Evolutionary conservation across 2,888 invertebrate genomes (phyloP).

Genomic region (Drosophila prostipennis): DNA sequence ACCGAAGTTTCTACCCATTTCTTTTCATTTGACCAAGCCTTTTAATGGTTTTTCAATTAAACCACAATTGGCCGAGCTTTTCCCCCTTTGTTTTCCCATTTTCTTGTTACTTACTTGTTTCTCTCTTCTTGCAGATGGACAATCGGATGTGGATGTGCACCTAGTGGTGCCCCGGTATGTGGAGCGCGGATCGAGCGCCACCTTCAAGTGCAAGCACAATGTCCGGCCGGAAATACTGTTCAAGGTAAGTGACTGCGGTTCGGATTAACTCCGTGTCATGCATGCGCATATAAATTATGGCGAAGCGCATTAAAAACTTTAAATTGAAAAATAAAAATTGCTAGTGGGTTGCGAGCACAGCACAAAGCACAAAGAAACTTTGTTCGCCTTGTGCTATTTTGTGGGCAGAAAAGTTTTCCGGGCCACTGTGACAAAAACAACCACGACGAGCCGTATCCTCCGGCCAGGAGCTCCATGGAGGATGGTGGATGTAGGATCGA

Average conservation of each 20-base stretch:
- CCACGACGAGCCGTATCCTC: slow-evolving; percentile 20
- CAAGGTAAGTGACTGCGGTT: slow-evolving; percentile 87
- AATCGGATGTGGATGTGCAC: slow-evolving; percentile 87
- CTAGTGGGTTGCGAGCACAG: not conserved
- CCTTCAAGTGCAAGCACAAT: slow-evolving; percentile 90
- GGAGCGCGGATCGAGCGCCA: slow-evolving; percentile 89
- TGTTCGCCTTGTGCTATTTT: slow-evolving; percentile 59
- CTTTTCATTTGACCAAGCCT: slow-evolving; percentile 24
- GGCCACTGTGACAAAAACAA: slow-evolving; percentile 39
- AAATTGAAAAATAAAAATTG: slow-evolving; percentile 57
- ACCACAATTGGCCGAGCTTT: slow-evolving; percentile 48
- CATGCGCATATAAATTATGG: slow-evolving; percentile 43
- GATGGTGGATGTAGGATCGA: not conserved
- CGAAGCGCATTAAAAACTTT: slow-evolving; percentile 48
- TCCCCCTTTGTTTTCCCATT: slow-evolving; percentile 8
- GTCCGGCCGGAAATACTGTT: slow-evolving; percentile 90
- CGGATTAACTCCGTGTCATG: slow-evolving; percentile 25
- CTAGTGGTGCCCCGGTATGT: slow-evolving; percentile 90
- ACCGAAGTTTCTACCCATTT: slow-evolving; percentile 8
- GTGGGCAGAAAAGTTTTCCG: slow-evolving; percentile 44
- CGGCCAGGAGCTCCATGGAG: slow-evolving; percentile 5
- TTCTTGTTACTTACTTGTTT: slow-evolving; percentile 1
- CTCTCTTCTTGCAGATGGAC: slow-evolving; percentile 80
- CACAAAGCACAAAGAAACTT: slow-evolving; percentile 40
- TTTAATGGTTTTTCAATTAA: slow-evolving; percentile 72